These are phyloP conservation scores for Oplegnathus fasciatus DNA, from an alignment of 2,113 vertebrate species.

Conservation along the genomic window DNA sequence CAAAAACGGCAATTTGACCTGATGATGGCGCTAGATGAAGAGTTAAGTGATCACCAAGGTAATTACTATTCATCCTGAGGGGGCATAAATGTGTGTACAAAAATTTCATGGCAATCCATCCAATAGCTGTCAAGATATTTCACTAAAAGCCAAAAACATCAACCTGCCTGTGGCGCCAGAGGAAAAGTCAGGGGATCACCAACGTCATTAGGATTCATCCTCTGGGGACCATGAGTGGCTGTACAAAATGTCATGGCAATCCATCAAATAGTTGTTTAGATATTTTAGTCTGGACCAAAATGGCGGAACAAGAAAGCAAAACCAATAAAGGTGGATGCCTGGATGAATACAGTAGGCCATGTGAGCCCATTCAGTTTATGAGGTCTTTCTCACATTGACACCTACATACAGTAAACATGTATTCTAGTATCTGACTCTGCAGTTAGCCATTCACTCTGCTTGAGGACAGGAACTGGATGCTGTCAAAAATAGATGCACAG, in stretches of 20 bases:
- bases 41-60: background rate
- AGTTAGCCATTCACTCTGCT: background rate
- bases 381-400: constrained; percentile 30
- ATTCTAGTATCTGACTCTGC: background rate
- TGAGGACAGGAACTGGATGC: background rate
- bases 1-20: background rate
- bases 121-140: background rate
- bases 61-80: background rate
- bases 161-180: background rate
- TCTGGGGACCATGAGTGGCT: background rate
- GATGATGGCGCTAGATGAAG: background rate
- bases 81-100: background rate
- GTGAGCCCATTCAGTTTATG: constrained; percentile 15
- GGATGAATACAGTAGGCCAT: background rate
- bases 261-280: background rate
- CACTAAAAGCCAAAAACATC: background rate
- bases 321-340: background rate
- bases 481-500: constrained; percentile 38
- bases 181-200: background rate
- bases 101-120: background rate
- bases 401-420: background rate
- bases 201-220: background rate
- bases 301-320: background rate
- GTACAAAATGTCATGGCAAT: background rate
- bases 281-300: background rate